Percentiles rank a stretch among this genome's conserved stretches.
phyloP scores from a whole-genome alignment of 2,113 vertebrate genomes.

The Leptobrachium ailaonicum region DNA sequence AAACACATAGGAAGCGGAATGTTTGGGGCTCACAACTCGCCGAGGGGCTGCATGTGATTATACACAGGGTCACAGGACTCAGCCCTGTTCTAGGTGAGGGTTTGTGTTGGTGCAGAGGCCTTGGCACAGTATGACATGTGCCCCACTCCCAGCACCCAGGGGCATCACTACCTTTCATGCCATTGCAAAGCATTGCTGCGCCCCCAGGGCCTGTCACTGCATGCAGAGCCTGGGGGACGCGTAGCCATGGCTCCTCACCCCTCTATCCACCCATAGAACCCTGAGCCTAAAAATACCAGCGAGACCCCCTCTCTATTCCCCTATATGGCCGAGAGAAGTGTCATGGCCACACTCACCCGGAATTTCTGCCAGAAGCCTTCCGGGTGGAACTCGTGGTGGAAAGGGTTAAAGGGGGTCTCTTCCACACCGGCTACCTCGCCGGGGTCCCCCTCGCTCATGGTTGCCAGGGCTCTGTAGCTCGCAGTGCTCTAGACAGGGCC shows the following conservation, averaged over 20 bases:
- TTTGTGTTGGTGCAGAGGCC: too few species aligned
- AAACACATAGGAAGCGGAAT: too few species aligned
- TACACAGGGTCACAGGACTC: too few species aligned
- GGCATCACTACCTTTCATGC: too few species aligned
- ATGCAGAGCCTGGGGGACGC: neutral
- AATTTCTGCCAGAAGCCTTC: slow-evolving; percentile 63
- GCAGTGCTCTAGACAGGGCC: slow-evolving; percentile 30
- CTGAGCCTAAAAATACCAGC: neutral
- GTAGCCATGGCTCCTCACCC: too few species aligned
- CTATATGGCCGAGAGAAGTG: too few species aligned
- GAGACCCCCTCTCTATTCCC: neutral
- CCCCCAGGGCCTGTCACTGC: neutral
- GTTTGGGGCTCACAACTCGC: too few species aligned
- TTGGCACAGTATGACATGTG: too few species aligned
- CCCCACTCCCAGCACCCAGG: too few species aligned
- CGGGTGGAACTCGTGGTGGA: slow-evolving; percentile 69
- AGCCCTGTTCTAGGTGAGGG: too few species aligned
- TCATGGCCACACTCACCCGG: slow-evolving; percentile 64
- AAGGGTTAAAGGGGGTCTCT: slow-evolving; percentile 67
- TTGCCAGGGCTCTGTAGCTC: neutral
- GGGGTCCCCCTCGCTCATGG: slow-evolving; percentile 4
- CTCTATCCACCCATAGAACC: neutral
- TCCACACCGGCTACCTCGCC: neutral
- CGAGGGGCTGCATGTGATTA: too few species aligned
- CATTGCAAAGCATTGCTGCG: neutral